Evolutionary conservation across 2,888 invertebrate species (phyloP).

Genomic region (Merodon equestris): DNA sequence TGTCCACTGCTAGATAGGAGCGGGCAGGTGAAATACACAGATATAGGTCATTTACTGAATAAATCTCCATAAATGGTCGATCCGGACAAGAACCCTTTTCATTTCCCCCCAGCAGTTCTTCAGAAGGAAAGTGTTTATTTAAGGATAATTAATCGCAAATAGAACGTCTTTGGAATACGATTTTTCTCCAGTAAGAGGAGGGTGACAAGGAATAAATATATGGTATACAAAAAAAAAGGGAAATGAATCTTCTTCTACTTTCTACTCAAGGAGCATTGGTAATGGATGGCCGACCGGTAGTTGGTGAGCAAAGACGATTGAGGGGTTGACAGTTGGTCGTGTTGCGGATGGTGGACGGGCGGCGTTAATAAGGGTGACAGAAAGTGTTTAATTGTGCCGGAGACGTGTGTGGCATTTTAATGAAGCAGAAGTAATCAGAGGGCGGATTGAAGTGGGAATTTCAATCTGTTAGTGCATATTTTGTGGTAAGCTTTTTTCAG

Average conservation of each 20-base stretch:
- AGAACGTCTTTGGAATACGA: slow-evolving; percentile 53
- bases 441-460: slow-evolving; percentile 38
- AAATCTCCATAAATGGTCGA: slow-evolving; percentile 53
- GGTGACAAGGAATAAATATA: no score
- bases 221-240: slow-evolving; percentile 1
- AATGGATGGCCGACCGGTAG: not conserved
- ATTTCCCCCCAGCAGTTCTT: not conserved
- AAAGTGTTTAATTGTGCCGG: slow-evolving; percentile 65
- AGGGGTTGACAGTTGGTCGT: slow-evolving; percentile 8
- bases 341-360: not conserved
- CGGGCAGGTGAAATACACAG: slow-evolving; percentile 12
- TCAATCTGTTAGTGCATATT: slow-evolving; percentile 42
- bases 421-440: slow-evolving; percentile 57
- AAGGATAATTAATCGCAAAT: slow-evolving; percentile 68
- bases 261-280: not conserved
- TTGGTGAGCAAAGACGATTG: no score
- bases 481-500: slow-evolving; percentile 9
- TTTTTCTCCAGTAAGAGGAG: slow-evolving; percentile 50
- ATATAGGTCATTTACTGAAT: slow-evolving; percentile 26
- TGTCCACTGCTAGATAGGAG: slow-evolving; percentile 35
- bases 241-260: not conserved
- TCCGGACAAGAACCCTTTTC: slow-evolving; percentile 34
- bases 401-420: slow-evolving; percentile 64
- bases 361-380: slow-evolving; percentile 52
- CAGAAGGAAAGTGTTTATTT: slow-evolving; percentile 55